Percentiles rank a stretch among this genome's conserved stretches.
These are phyloP conservation scores for Agrypnia vestita DNA, from an alignment of 1,140 invertebrate genomes.

Conservation along the genomic window DNA sequence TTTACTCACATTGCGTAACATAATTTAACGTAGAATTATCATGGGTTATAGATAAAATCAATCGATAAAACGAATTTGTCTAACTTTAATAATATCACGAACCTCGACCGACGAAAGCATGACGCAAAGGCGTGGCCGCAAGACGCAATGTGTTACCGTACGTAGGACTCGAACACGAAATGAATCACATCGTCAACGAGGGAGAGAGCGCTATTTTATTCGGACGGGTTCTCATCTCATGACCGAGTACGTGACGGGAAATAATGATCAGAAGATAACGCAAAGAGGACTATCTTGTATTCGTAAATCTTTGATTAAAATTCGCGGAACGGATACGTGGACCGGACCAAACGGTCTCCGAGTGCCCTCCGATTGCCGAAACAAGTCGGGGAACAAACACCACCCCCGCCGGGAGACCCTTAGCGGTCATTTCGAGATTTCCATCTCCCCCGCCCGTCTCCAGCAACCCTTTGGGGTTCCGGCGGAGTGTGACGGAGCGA, in stretches of 20 bases:
- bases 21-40: no score
- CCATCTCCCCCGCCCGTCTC: slow-evolving; percentile 11
- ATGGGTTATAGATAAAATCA: no score
- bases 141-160: slow-evolving; percentile 1
- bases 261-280: slow-evolving; percentile 29
- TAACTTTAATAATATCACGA: no score
- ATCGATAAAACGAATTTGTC: no score
- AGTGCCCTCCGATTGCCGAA: slow-evolving; percentile 4
- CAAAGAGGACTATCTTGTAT: slow-evolving; percentile 9
- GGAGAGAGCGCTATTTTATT: slow-evolving; percentile 15
- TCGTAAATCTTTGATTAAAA: slow-evolving; percentile 43
- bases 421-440: slow-evolving; percentile 37
- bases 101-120: no score
- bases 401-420: slow-evolving; percentile 6
- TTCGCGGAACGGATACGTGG: not conserved
- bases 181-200: slow-evolving; percentile 35
- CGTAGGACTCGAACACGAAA: slow-evolving; percentile 7
- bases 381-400: not conserved
- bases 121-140: no score
- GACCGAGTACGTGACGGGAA: slow-evolving; percentile 25
- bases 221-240: slow-evolving; percentile 6
- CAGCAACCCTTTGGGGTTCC: not conserved
- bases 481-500: slow-evolving; percentile 18
- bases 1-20: no score
- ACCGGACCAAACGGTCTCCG: not conserved